Percentiles rank a stretch among this genome's conserved stretches.
These are phyloP conservation scores for Acanthopleura granulata DNA, from an alignment of 2,888 invertebrate genomes.

Conservation along the genomic window DNA sequence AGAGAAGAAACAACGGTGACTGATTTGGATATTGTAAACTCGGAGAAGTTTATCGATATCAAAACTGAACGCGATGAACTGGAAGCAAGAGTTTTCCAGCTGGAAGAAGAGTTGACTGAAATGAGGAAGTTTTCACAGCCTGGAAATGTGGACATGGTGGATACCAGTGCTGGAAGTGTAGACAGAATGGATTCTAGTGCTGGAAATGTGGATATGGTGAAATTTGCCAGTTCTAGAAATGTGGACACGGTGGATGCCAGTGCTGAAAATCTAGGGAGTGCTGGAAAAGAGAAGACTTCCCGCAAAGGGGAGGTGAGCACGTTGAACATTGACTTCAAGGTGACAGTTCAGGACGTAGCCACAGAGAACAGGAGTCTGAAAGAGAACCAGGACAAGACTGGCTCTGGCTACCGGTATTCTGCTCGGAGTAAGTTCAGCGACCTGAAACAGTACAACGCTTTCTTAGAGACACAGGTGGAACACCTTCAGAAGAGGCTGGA, in stretches of 20 bases:
- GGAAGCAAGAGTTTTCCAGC: background rate
- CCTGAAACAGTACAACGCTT: slow-evolving; percentile 15
- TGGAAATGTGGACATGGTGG: no score
- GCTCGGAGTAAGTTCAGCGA: background rate
- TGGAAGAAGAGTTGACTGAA: slow-evolving; percentile 16
- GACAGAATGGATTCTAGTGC: no score
- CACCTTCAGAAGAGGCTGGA: slow-evolving; percentile 69
- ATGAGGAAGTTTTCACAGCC: no score
- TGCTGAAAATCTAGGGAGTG: background rate
- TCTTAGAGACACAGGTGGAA: slow-evolving; percentile 59
- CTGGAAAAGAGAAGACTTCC: background rate
- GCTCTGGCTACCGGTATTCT: background rate
- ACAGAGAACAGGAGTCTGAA: background rate
- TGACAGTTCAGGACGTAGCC: background rate
- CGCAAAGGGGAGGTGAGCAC: background rate
- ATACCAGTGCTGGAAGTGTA: no score
- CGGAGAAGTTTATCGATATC: background rate
- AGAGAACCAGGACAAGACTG: slow-evolving; percentile 13
- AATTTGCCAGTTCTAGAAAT: no score
- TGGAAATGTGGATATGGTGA: no score
- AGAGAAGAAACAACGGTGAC: background rate
- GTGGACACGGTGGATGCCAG: no score
- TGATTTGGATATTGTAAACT: background rate
- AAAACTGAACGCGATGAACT: background rate
- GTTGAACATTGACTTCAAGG: background rate